Percentiles rank a stretch among this genome's conserved stretches.
phyloP scores from a whole-genome alignment of 2,113 vertebrate genomes.

The Apeltes quadracus region DNA sequence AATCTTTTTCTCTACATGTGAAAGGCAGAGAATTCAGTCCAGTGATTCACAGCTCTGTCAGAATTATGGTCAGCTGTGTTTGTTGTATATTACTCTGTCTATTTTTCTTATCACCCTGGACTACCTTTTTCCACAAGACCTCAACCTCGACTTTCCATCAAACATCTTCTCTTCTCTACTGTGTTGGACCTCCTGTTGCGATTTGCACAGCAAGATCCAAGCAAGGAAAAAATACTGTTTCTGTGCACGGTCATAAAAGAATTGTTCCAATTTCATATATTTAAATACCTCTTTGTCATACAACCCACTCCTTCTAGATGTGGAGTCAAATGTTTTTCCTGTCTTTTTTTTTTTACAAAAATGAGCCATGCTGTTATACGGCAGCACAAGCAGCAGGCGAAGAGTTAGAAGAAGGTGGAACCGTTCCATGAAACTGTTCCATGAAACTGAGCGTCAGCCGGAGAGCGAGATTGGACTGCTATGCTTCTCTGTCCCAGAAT shows the following conservation, averaged over 20 bases:
- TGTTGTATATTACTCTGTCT: not conserved
- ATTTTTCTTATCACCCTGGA: not conserved
- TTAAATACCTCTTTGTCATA: not conserved
- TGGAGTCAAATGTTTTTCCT: not conserved
- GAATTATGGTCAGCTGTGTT: not conserved
- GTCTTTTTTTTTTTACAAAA: constrained; percentile 7
- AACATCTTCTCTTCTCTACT: not conserved
- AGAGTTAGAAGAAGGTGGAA: not conserved
- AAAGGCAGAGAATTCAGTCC: not conserved
- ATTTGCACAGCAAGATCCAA: not conserved
- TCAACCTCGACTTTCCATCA: not conserved
- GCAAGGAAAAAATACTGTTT: not conserved
- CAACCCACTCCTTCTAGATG: not conserved
- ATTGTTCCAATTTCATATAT: not conserved
- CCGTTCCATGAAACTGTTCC: not conserved
- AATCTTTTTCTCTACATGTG: too few species aligned
- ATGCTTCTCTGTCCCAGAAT: constrained; percentile 21
- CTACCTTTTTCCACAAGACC: not conserved
- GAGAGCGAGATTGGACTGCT: not conserved
- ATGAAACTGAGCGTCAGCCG: constrained; percentile 3
- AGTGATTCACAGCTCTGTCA: not conserved
- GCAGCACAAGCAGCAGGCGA: not conserved
- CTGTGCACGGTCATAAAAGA: not conserved
- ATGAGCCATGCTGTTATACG: not conserved
- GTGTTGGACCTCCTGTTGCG: not conserved